Percentiles rank a stretch among this genome's conserved stretches.
Evolutionary conservation across 2,113 vertebrate genomes (phyloP).

Genomic region (Rhea pennata): DNA sequence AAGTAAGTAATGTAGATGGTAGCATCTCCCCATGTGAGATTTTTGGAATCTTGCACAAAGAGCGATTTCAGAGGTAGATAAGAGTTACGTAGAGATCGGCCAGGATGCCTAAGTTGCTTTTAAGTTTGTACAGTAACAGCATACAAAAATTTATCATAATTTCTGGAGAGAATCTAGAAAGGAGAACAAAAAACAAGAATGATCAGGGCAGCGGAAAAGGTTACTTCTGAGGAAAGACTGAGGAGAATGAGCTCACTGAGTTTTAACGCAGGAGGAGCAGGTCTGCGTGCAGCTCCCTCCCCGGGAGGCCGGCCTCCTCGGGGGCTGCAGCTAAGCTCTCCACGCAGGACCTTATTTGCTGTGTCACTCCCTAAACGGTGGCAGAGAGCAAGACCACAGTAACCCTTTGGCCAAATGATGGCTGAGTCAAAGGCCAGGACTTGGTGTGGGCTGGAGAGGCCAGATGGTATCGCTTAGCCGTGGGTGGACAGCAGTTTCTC

Average conservation of each 20-base stretch:
- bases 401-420: neutral
- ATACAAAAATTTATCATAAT: neutral
- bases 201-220: neutral
- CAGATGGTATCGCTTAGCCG: neutral
- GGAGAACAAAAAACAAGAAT: neutral
- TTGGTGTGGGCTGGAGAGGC: neutral
- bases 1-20: neutral
- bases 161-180: neutral
- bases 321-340: neutral
- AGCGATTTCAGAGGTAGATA: rapidly evolving
- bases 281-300: neutral
- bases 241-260: neutral
- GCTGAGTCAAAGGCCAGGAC: neutral
- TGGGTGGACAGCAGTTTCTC: neutral
- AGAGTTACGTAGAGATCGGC: neutral
- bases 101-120: neutral
- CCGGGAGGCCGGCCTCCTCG: neutral
- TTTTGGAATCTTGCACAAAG: neutral
- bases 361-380: neutral
- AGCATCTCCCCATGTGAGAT: neutral
- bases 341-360: rapidly evolving
- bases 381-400: rapidly evolving
- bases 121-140: neutral
- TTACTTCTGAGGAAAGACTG: rapidly evolving
- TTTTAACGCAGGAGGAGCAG: neutral